Evolutionary conservation across 2,113 vertebrate species (phyloP).

Genomic region (Chroicocephalus ridibundus): DNA sequence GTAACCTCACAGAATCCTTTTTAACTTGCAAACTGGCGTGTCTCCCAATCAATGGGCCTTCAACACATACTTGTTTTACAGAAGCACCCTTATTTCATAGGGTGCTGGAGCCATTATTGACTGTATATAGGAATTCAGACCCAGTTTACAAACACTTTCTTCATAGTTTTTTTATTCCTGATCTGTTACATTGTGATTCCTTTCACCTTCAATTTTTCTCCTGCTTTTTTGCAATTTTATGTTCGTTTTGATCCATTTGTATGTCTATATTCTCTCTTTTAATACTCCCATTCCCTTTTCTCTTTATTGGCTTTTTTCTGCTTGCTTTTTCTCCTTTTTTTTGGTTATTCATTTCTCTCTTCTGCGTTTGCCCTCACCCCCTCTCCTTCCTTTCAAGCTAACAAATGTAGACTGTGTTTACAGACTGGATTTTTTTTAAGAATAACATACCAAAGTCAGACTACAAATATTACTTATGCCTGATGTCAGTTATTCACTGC

Average conservation of each 20-base stretch:
- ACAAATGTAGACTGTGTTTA: slow-evolving; percentile 40
- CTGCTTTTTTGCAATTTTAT: neutral
- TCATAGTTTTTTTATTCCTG: neutral
- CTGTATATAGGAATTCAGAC: neutral
- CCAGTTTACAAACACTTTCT: neutral
- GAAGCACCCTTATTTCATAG: neutral
- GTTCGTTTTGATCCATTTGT: neutral
- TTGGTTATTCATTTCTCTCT: neutral
- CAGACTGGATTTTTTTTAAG: slow-evolving; percentile 37
- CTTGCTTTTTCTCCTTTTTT: neutral
- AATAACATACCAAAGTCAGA: slow-evolving; percentile 57
- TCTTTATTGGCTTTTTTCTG: neutral
- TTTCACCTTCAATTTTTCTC: neutral
- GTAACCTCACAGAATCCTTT: neutral
- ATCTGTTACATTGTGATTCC: neutral
- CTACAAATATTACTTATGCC: slow-evolving; percentile 60
- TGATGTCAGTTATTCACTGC: slow-evolving; percentile 62
- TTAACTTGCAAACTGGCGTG: neutral
- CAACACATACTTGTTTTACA: neutral
- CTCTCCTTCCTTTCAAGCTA: slow-evolving; percentile 4
- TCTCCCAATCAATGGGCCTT: neutral
- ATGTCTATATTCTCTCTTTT: neutral
- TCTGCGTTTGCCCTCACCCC: neutral
- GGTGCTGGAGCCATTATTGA: neutral
- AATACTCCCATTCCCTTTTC: neutral